Base-by-base conservation (phyloP, 2,113 vertebrate species). In the Dinomys branickii region DNA sequence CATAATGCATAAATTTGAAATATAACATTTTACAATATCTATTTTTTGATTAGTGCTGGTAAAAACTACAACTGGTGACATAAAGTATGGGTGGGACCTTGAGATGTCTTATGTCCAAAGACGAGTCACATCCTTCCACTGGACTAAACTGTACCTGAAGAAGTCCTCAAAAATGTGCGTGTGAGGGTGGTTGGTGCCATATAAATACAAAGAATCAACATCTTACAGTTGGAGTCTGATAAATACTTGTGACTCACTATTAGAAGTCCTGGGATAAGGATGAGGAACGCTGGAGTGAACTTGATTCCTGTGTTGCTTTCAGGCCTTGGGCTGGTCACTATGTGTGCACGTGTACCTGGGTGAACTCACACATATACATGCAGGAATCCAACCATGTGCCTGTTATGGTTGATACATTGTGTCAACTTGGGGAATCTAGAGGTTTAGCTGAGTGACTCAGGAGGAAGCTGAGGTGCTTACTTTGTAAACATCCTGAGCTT, bases 341-440 rank as follows among this genome's bases (percentile, higher is more conserved):
- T 16, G 35, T 0, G 6, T 5, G 1, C 44, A 30, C 2, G 3
- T 4, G 11, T 30, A 22, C 22, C 6, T 35, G 52, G 17, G 19
- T 35, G 38, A 77, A 3, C 41, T 6, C 83, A 44, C 26, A 41
- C 24, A 33, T 13, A 12, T 17, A 41, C 22, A 16, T 19, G 5
- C 78, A 81, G 11, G 3, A 47, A 56, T 17, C 10, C 33, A 41
- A 59, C 24, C 5, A 13, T 12, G 35, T 33, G 1, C n/a, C n/a
- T n/a, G n/a, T n/a, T n/a, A n/a, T n/a, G n/a, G n/a, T n/a, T n/a
- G n/a, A n/a, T n/a, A n/a, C n/a, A n/a, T n/a, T n/a, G n/a, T n/a
- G n/a, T n/a, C n/a, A n/a, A n/a, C n/a, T n/a, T n/a, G n/a, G n/a
- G n/a, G n/a, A n/a, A n/a, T n/a, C n/a, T n/a, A n/a, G n/a, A n/a